These are phyloP conservation scores for Ochropacha duplaris DNA, from an alignment of 2,888 invertebrate genomes.

Conservation along the genomic window DNA sequence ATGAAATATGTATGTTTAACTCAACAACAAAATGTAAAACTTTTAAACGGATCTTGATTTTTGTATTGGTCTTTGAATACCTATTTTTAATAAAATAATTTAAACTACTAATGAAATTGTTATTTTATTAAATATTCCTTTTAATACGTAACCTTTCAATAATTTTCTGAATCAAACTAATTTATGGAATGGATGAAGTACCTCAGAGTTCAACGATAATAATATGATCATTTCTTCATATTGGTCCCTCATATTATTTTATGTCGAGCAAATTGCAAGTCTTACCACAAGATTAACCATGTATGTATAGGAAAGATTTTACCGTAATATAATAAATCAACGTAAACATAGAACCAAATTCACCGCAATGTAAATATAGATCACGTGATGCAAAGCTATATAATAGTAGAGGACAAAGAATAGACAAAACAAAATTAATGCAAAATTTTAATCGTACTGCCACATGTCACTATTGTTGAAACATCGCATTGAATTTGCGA, in stretches of 20 bases:
- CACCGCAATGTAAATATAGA: background rate
- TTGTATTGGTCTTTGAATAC: slow-evolving; percentile 75
- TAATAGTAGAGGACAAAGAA: slow-evolving; percentile 45
- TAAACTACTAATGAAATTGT: slow-evolving; percentile 51
- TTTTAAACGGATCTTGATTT: slow-evolving; percentile 61
- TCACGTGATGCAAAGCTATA: background rate
- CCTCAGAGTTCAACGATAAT: too few species aligned
- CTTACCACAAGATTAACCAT: background rate
- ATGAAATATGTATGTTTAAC: slow-evolving; percentile 4
- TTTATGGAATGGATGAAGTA: too few species aligned
- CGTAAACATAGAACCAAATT: background rate
- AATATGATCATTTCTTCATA: too few species aligned
- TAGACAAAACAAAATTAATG: slow-evolving; percentile 41
- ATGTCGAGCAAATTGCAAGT: too few species aligned
- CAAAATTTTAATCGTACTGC: slow-evolving; percentile 58
- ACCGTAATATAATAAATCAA: too few species aligned
- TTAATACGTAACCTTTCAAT: too few species aligned
- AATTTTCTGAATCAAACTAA: too few species aligned
- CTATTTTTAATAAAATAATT: slow-evolving; percentile 78
- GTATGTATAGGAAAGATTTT: too few species aligned
- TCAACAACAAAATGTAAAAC: slow-evolving; percentile 38
- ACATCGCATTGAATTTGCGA: slow-evolving; percentile 62
- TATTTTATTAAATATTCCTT: slow-evolving; percentile 33
- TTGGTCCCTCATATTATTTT: too few species aligned
- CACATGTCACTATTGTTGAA: slow-evolving; percentile 50